These are phyloP conservation scores for Pherbina coryleti DNA, from an alignment of 2,888 invertebrate species.

Conservation along the genomic window DNA sequence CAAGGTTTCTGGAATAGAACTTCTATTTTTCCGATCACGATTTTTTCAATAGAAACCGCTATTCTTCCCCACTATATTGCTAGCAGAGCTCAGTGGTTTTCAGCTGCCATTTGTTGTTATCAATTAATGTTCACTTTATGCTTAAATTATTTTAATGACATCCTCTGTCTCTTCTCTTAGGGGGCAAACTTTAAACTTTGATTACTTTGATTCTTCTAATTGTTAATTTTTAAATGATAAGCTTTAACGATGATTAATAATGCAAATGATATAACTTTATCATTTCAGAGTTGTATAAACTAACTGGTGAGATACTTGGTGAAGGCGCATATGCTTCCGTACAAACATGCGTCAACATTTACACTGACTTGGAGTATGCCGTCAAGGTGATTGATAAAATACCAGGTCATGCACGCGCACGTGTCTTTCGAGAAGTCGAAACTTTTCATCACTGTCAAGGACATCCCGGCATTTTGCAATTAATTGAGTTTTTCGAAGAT, in stretches of 20 bases:
- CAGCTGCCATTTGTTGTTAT: too few relatives aligned
- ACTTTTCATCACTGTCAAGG: slow-evolving; percentile 98
- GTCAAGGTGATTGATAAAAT: slow-evolving; percentile 98
- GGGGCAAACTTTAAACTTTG: too few relatives aligned
- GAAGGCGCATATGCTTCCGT: slow-evolving; percentile 98
- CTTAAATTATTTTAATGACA: too few relatives aligned
- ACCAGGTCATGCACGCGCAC: slow-evolving; percentile 91
- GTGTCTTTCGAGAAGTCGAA: slow-evolving; percentile 97
- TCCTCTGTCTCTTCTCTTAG: too few relatives aligned
- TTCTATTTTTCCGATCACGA: too few relatives aligned
- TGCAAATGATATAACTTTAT: not conserved
- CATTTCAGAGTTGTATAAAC: slow-evolving; percentile 87
- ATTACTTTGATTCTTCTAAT: not conserved
- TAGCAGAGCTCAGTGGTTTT: too few relatives aligned
- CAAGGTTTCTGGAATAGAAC: too few relatives aligned
- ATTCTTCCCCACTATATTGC: too few relatives aligned
- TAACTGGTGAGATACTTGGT: slow-evolving; percentile 95
- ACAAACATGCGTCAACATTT: slow-evolving; percentile 91
- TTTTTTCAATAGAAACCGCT: too few relatives aligned
- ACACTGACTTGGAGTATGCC: slow-evolving; percentile 94
- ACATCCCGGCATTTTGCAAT: slow-evolving; percentile 96
- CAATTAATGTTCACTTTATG: too few relatives aligned
- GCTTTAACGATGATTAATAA: not conserved
- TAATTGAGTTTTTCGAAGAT: slow-evolving; percentile 97
- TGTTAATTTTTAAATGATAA: not conserved